phyloP scores from a whole-genome alignment of 2,113 vertebrate genomes.

The Semnornis frantzii region DNA sequence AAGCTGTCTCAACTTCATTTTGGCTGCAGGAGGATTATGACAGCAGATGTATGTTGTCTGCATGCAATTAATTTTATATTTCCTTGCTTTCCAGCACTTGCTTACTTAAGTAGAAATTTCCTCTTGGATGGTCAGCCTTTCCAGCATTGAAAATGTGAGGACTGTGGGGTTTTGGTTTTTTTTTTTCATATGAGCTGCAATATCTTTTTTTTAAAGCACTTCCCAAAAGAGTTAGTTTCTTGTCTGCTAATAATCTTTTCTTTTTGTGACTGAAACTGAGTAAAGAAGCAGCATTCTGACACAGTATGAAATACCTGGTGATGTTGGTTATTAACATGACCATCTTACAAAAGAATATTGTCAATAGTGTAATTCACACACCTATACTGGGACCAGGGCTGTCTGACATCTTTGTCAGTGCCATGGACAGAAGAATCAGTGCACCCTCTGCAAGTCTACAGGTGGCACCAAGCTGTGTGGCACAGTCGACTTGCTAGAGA shows the following conservation, averaged over 20 bases:
- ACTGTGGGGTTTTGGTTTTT: background rate
- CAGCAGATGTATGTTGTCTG: background rate
- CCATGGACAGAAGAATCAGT: too few relatives aligned
- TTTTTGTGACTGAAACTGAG: background rate
- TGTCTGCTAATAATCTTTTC: conserved; percentile 1
- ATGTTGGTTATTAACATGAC: conserved; percentile 45
- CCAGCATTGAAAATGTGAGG: background rate
- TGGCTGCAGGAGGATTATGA: background rate
- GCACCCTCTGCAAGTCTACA: too few relatives aligned
- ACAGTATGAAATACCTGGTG: conserved; percentile 5
- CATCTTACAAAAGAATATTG: background rate
- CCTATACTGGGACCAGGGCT: too few relatives aligned
- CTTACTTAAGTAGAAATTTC: conserved; percentile 40
- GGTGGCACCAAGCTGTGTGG: too few relatives aligned
- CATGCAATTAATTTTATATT: conserved; percentile 7
- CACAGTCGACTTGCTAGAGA: too few relatives aligned
- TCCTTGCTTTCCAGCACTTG: background rate
- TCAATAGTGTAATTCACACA: conserved; percentile 33
- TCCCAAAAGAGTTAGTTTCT: background rate
- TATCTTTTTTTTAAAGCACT: conserved; percentile 5
- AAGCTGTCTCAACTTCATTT: background rate
- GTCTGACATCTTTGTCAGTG: too few relatives aligned
- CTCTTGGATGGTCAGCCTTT: background rate
- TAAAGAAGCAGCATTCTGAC: background rate
- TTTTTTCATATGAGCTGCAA: background rate